Base-by-base conservation (phyloP, 2,797 vertebrate genomes). In the Champsocephalus esox region DNA sequence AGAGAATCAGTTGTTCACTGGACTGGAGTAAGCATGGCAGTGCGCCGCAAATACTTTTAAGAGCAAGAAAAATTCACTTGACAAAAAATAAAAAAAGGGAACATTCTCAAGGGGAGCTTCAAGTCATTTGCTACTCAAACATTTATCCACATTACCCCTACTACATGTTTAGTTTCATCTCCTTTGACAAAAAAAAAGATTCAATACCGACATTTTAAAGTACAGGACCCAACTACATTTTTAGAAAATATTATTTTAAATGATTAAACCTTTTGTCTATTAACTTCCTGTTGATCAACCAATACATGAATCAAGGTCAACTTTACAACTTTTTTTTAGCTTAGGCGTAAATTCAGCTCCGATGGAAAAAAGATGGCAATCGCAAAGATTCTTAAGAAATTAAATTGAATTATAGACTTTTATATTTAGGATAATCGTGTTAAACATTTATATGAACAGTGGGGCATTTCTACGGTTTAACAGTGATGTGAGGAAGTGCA, bases 401-500 rank as follows among this genome's bases (percentile, higher is more conserved):
- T 11, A 12, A 55, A 4, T 38, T 2, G 9, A 50, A 13, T 28
- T 24, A 12, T 10, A n/a, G 9, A 46, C 13, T 0, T 54, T 5
- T 5, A 38, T 38, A 38, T 38, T 38, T 38, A 9, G 14, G 5
- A 55, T 10, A 44, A 38, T 46, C 65, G 12, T 13, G 14, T 57
- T 13, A 9, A 51, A 21, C 21, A 10, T 54, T 24, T 21, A 17
- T 50, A 68, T 5, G 14, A 52, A 32, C 44, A 49, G 49, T 32
- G 67, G 38, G 57, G 28, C 2, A 32, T 54, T 19, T 44, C 32
- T 38, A 9, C 10, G 41, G 48, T 52, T 71, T 2, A 41, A 44
- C 45, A 17, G n/a, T 50, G 11, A 57, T 49, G 48, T 61, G 70
- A 79, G 73, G 65, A 77, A 66, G 71, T 64, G 13, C 64, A 49